Base-by-base conservation (phyloP, 2,797 vertebrate genomes). In the Chromis chromis region DNA sequence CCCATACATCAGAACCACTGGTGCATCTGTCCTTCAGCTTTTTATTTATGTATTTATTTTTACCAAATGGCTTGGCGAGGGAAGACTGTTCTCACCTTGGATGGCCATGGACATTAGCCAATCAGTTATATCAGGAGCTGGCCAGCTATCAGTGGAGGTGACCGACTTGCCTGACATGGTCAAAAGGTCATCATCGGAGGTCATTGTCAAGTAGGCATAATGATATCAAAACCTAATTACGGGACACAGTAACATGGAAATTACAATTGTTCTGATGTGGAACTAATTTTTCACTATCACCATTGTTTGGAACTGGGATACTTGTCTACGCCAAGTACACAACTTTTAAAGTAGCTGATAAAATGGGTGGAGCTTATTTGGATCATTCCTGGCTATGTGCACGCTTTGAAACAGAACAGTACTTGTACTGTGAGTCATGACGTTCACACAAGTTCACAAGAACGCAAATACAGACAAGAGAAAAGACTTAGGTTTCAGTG, bases 391-490 rank as follows among this genome's bases (percentile, higher is more conserved):
- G 21, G 19, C 44, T 19, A 13, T 66, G 24, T 11, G 19, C 17
- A n/a, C 17, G 65, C 55, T 74, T 42, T 49, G 60, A 76, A 65
- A 36, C 16, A 21, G 16, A 58, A 25, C 33, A 65, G 25, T 25
- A 11, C 4, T 60, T 17, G 9, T 21, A 44, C 17, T 52, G 17
- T 48, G 53, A 60, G 16, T 31, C n/a, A 52, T 64, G 42, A 62
- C 10, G n/a, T 68, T 46, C 50, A 54, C 17, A 40, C 3, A 36
- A 50, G 31, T 69, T 65, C 22, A 36, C 33, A 36, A 36, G 33
- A 36, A 60, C 49, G 28, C 36, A 56, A 28, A 33, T 53, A 17
- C 16, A 61, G 28, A 71, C 16, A 58, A 46, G 42, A 70, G 46
- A 2, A n/a, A 14, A 31, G 46, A 76, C 44, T 73, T 16, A 12